A percentile compares a stretch with the other conserved stretches of the same genome.
These are phyloP conservation scores for Henricia sp. DNA, from an alignment of 53 echinoderm and acorn worm genomes.

Conservation along the genomic window DNA sequence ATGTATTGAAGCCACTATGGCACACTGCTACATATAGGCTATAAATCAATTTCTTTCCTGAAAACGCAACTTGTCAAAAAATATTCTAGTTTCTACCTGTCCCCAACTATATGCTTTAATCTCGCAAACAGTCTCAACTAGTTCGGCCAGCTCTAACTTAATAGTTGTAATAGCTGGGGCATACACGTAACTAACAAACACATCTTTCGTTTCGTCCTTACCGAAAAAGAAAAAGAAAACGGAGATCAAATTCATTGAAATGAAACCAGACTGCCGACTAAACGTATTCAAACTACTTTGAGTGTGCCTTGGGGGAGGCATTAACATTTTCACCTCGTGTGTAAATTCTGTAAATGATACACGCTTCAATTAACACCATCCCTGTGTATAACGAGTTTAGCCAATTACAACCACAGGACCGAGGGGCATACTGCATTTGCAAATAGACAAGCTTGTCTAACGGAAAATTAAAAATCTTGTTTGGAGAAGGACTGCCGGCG, in stretches of 20 bases:
- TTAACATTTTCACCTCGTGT: conserved; percentile 35
- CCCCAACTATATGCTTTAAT: too few relatives aligned
- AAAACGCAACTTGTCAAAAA: too few relatives aligned
- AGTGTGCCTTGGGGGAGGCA: conserved; percentile 26
- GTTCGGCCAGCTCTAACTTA: too few relatives aligned
- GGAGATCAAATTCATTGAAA: not conserved
- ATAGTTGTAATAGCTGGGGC: too few relatives aligned
- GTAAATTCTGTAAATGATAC: conserved; percentile 49
- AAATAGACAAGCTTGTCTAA: conserved; percentile 49
- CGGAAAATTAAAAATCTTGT: conserved; percentile 39
- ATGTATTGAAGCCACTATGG: too few relatives aligned
- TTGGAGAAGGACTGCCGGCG: not conserved
- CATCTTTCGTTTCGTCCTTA: too few relatives aligned
- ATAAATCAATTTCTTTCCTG: too few relatives aligned
- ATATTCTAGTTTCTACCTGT: too few relatives aligned
- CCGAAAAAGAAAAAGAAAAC: too few relatives aligned
- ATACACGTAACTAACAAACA: too few relatives aligned
- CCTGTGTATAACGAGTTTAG: conserved; percentile 48
- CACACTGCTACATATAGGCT: too few relatives aligned
- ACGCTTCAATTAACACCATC: conserved; percentile 39
- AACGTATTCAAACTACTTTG: not conserved
- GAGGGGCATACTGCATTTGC: conserved; percentile 49
- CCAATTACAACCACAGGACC: conserved; percentile 32
- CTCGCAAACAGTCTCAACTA: too few relatives aligned
- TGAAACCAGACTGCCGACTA: not conserved